Conservation (phyloP, 1,140 invertebrate genomes). For the Octopus sinensis region DNA sequence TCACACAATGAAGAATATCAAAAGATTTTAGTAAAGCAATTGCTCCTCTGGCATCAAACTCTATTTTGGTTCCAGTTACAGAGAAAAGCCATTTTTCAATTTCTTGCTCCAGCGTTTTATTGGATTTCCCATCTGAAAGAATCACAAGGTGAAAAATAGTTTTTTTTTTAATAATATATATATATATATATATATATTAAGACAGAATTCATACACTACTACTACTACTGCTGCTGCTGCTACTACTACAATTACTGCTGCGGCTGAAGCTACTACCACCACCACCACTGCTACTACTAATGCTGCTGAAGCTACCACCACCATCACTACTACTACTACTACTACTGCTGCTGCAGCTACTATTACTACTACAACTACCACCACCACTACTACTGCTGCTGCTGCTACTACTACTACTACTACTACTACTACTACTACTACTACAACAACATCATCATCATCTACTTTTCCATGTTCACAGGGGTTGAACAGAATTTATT, state of each 20-base stretch:
- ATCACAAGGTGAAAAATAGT: neutral
- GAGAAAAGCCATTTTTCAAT: conserved; percentile 45
- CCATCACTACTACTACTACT: too few relatives aligned
- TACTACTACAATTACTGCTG: too few relatives aligned
- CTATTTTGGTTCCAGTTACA: conserved; percentile 37
- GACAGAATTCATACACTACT: neutral
- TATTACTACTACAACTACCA: too few relatives aligned
- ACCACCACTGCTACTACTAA: too few relatives aligned
- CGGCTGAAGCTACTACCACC: too few relatives aligned
- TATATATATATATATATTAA: neutral
- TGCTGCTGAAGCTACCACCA: too few relatives aligned
- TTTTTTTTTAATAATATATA: neutral
- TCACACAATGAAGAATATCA: conserved; percentile 39
- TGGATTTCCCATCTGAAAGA: conserved; percentile 44
- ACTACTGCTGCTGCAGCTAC: neutral
- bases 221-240: neutral
- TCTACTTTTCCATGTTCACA: too few relatives aligned
- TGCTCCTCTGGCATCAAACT: conserved; percentile 47
- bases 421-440: too few relatives aligned
- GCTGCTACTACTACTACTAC: too few relatives aligned
- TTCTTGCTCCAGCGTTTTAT: conserved; percentile 35
- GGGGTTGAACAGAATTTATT: too few relatives aligned
- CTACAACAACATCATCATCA: too few relatives aligned
- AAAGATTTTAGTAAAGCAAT: conserved; percentile 38
- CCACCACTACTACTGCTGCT: too few relatives aligned